Conservation (phyloP, 2,797 vertebrate species). For the Myiothlypis chrysogaster region DNA sequence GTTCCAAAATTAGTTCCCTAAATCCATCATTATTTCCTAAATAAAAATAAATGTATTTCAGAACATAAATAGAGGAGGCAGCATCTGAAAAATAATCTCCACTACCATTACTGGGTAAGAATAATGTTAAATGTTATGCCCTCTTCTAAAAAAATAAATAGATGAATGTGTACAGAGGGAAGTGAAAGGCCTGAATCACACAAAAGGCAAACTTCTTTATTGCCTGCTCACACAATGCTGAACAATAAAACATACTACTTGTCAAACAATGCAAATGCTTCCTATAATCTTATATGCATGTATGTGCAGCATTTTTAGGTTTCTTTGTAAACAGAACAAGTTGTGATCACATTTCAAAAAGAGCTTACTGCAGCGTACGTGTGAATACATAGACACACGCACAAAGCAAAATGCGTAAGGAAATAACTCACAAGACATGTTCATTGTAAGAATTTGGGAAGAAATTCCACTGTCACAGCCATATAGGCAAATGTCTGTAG, state of each 20-base stretch:
- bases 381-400: not conserved
- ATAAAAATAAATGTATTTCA: slow-evolving; percentile 29
- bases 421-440: not conserved
- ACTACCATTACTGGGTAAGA: not conserved
- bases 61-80: not conserved
- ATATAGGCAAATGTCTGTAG: not conserved
- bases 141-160: not conserved
- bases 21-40: not conserved
- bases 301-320: not conserved
- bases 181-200: not conserved
- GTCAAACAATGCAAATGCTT: slow-evolving; percentile 7
- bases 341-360: not conserved
- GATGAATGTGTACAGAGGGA: not conserved
- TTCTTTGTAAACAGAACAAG: slow-evolving; percentile 7
- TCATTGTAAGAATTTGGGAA: not conserved
- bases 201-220: not conserved
- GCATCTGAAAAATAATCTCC: slow-evolving; percentile 5
- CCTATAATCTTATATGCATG: not conserved
- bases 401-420: fast-evolving
- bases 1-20: slow-evolving; percentile 5
- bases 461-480: not conserved
- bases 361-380: not conserved
- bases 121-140: not conserved
- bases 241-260: slow-evolving; percentile 3
- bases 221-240: not conserved